Percentiles rank a stretch among this genome's conserved stretches.
These are phyloP conservation scores for Drosophila macrospina DNA, from an alignment of 2,888 invertebrate genomes.

Conservation along the genomic window DNA sequence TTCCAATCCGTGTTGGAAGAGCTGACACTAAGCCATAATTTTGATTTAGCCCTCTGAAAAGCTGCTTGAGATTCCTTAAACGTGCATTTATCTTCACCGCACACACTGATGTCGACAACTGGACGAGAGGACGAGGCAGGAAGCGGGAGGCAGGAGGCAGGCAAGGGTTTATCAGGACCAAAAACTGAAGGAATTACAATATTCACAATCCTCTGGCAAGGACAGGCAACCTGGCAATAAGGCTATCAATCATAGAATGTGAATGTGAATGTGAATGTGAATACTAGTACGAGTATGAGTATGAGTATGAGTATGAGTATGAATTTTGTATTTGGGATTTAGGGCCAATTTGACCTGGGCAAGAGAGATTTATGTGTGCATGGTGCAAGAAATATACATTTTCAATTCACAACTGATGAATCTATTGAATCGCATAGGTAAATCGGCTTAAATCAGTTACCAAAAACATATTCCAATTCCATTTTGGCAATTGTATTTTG, in stretches of 20 bases:
- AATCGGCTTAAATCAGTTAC: slow-evolving; percentile 27
- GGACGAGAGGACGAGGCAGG: not conserved
- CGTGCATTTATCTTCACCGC: slow-evolving; percentile 59
- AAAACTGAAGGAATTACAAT: slow-evolving; percentile 37
- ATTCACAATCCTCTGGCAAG: slow-evolving; percentile 28
- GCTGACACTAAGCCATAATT: slow-evolving; percentile 62
- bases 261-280: slow-evolving; percentile 36
- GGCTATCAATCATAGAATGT: slow-evolving; percentile 54
- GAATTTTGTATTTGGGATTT: slow-evolving; percentile 42
- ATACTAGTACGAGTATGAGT: slow-evolving; percentile 51
- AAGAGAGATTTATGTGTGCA: slow-evolving; percentile 38
- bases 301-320: slow-evolving; percentile 53
- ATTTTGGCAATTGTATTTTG: slow-evolving; percentile 11
- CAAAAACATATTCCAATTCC: slow-evolving; percentile 4
- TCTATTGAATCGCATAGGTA: slow-evolving; percentile 15
- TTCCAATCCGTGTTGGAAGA: slow-evolving; percentile 54
- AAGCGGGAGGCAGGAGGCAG: not conserved
- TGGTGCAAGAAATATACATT: slow-evolving; percentile 19
- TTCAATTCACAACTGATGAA: slow-evolving; percentile 14
- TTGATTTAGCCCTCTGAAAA: slow-evolving; percentile 59
- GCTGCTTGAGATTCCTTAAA: slow-evolving; percentile 52
- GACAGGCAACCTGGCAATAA: not conserved
- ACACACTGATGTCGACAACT: slow-evolving; percentile 50
- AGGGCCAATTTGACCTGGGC: slow-evolving; percentile 43
- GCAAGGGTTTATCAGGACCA: slow-evolving; percentile 37